Evolutionary conservation across 2,113 vertebrate species (phyloP).

Genomic region (Dolichallabes microphthalmus): DNA sequence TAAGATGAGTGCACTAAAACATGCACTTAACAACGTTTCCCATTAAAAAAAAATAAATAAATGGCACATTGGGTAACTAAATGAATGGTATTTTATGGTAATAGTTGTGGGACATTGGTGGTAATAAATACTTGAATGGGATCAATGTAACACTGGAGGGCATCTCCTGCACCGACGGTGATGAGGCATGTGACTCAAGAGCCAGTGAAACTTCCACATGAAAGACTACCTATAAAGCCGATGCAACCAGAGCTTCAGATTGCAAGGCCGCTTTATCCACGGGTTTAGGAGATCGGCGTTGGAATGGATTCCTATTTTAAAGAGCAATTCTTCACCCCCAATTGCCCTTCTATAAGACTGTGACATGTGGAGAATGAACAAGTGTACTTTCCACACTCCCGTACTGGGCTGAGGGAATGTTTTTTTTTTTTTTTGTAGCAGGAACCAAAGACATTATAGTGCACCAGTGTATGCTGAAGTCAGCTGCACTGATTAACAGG

Average conservation of each 20-base stretch:
- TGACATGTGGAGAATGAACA: conserved; percentile 52
- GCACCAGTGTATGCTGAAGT: conserved; percentile 29
- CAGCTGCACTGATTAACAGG: conserved; percentile 41
- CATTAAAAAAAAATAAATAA: background rate
- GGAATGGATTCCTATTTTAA: conserved; percentile 49
- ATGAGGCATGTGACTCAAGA: conserved; percentile 4
- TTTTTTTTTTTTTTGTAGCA: conserved; percentile 17
- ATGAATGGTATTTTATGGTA: conserved; percentile 21
- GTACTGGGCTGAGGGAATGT: conserved; percentile 33
- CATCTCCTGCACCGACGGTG: conserved; percentile 15
- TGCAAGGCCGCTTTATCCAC: conserved; percentile 43
- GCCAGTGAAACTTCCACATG: conserved; percentile 11
- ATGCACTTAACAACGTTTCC: conserved; percentile 23
- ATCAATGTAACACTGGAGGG: conserved; percentile 2
- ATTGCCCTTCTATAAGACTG: conserved; percentile 44
- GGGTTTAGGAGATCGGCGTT: conserved; percentile 23
- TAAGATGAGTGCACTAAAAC: conserved; percentile 19
- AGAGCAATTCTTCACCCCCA: conserved; percentile 56
- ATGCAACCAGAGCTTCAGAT: conserved; percentile 38
- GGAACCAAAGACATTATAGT: conserved; percentile 43
- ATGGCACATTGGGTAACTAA: conserved; percentile 16
- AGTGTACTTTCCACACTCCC: conserved; percentile 47
- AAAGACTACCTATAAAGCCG: conserved; percentile 25
- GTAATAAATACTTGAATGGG: conserved; percentile 30
- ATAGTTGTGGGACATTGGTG: conserved; percentile 20